A percentile compares a stretch with the other conserved stretches of the same genome.
These are phyloP conservation scores for Sinohyriopsis cumingii DNA, from an alignment of 2,888 invertebrate species.

Conservation along the genomic window DNA sequence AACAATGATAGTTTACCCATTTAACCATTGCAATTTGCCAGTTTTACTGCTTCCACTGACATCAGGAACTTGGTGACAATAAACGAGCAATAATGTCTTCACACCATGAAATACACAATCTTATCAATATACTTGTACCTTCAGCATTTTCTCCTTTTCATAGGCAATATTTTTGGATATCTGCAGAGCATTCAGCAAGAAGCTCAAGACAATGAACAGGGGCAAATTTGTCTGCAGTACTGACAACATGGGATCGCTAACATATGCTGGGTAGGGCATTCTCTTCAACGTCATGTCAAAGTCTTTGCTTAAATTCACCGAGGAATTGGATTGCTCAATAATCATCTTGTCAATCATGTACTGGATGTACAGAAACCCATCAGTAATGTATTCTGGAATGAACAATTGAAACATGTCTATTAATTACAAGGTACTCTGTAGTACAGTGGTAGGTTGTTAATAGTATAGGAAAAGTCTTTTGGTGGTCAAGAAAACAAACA, in stretches of 20 bases:
- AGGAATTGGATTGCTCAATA: slow-evolving; percentile 41
- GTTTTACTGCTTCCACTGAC: no score
- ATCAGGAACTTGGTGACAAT: no score
- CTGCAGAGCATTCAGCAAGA: slow-evolving; percentile 86
- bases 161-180: slow-evolving; percentile 82
- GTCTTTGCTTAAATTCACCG: slow-evolving; percentile 66
- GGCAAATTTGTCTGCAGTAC: slow-evolving; percentile 81
- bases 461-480: no score
- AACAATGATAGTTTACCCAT: no score
- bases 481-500: no score
- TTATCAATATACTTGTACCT: slow-evolving; percentile 44
- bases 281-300: slow-evolving; percentile 75
- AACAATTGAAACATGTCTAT: neutral
- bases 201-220: slow-evolving; percentile 85
- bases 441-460: no score
- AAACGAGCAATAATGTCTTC: no score
- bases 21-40: no score
- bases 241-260: slow-evolving; percentile 80
- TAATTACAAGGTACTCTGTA: no score
- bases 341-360: slow-evolving; percentile 75
- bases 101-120: no score
- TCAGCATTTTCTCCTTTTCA: slow-evolving; percentile 80
- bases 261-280: slow-evolving; percentile 83
- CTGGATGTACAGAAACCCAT: slow-evolving; percentile 81
- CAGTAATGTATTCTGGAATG: slow-evolving; percentile 76